Percentiles rank a stretch among this genome's conserved stretches.
These are phyloP conservation scores for Catharus ustulatus DNA, from an alignment of 2,797 vertebrate genomes.

Conservation along the genomic window DNA sequence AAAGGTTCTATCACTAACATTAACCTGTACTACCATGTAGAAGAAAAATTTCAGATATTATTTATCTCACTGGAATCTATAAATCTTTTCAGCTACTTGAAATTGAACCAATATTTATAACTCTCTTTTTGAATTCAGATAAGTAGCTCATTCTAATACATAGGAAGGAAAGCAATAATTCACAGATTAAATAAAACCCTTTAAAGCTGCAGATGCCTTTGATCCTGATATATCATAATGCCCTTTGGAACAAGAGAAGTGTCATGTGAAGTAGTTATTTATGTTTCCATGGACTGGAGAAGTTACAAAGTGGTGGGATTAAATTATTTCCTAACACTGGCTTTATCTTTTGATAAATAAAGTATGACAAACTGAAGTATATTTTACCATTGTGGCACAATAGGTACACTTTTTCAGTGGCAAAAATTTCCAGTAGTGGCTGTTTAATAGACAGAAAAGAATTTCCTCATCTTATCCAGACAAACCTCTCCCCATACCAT, in stretches of 20 bases:
- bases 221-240: not conserved
- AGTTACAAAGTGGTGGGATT: not conserved
- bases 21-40: not conserved
- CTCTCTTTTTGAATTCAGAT: not conserved
- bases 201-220: slow-evolving; percentile 1
- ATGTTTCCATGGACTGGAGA: not conserved
- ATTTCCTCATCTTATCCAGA: not conserved
- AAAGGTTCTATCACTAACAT: not conserved
- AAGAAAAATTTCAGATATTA: not conserved
- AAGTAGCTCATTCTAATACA: slow-evolving; percentile 9
- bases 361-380: not conserved
- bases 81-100: slow-evolving; percentile 26
- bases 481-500: not conserved
- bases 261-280: slow-evolving; percentile 7
- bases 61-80: slow-evolving; percentile 20
- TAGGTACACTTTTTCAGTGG: not conserved
- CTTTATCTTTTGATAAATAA: not conserved
- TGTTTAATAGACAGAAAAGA: not conserved
- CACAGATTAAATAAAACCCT: slow-evolving; percentile 26
- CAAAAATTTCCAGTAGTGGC: not conserved
- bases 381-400: not conserved
- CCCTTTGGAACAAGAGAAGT: slow-evolving; percentile 28
- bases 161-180: slow-evolving; percentile 31
- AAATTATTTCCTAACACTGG: not conserved
- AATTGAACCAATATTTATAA: slow-evolving; percentile 16